Percentiles rank a stretch among this genome's conserved stretches.
Conservation (phyloP, 64 coral and sea anemone species). For the Pachyseris speciosa region DNA sequence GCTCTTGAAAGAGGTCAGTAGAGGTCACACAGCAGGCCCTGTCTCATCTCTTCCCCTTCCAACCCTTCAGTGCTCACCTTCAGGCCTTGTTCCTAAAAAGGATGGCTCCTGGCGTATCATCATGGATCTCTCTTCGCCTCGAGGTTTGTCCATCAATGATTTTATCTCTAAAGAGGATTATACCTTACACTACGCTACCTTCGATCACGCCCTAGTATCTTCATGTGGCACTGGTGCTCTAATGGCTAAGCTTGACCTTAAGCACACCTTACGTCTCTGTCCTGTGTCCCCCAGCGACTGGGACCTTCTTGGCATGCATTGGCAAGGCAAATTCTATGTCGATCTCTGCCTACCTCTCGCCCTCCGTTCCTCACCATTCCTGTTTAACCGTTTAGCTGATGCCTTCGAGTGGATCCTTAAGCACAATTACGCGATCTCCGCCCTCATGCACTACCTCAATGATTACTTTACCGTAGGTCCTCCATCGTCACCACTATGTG, state of each 20-base stretch:
- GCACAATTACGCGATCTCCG: not conserved
- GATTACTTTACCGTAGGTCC: slow-evolving; percentile 10
- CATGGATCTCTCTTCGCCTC: no score
- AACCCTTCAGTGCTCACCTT: not conserved
- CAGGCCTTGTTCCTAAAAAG: no score
- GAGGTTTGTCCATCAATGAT: not conserved
- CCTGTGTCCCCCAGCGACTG: not conserved
- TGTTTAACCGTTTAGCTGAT: slow-evolving; percentile 7
- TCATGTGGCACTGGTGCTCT: not conserved
- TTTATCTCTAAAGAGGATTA: not conserved
- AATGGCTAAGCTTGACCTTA: not conserved
- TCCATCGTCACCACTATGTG: not conserved
- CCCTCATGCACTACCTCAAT: not conserved
- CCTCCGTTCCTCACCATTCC: not conserved
- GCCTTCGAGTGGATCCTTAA: no score
- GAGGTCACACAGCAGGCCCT: not conserved
- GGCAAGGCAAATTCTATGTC: not conserved
- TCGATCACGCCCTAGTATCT: not conserved
- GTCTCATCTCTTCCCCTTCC: not conserved
- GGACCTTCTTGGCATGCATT: not conserved
- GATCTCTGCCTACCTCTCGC: not conserved
- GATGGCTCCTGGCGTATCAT: no score
- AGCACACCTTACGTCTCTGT: not conserved
- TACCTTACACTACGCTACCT: no score
- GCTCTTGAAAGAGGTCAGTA: not conserved